A percentile compares a stretch with the other conserved stretches of the same genome.
Evolutionary conservation across 2,113 vertebrate genomes (phyloP).

Genomic region (Halichoeres trimaculatus): DNA sequence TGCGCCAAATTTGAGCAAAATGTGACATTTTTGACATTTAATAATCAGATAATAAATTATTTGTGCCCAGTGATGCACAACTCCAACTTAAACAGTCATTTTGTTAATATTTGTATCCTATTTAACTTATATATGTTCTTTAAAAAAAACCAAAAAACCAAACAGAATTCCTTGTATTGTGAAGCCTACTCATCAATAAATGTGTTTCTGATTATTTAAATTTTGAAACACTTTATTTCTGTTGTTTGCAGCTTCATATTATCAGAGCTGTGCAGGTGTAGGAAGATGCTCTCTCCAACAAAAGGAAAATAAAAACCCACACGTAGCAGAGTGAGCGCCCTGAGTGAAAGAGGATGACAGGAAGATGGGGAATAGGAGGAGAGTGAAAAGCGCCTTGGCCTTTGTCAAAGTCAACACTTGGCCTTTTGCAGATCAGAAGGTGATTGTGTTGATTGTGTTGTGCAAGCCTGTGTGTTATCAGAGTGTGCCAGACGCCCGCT

Average conservation of each 20-base stretch:
- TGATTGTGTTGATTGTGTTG: constrained; percentile 58
- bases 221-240: too few relatives aligned
- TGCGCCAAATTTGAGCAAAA: too few relatives aligned
- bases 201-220: too few relatives aligned
- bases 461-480: constrained; percentile 57
- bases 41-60: too few relatives aligned
- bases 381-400: constrained; percentile 67
- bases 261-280: neutral
- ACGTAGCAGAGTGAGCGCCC: constrained; percentile 9
- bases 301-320: neutral
- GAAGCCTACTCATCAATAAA: too few relatives aligned
- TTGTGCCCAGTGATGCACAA: too few relatives aligned
- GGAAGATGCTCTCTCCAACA: neutral
- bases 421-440: constrained; percentile 73
- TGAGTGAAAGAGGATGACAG: constrained; percentile 24
- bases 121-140: too few relatives aligned
- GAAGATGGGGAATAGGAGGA: constrained; percentile 28
- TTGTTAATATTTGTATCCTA: too few relatives aligned
- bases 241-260: neutral
- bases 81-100: too few relatives aligned
- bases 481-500: constrained; percentile 37
- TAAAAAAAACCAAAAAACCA: too few relatives aligned
- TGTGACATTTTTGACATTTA: too few relatives aligned
- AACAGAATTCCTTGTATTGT: too few relatives aligned
- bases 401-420: constrained; percentile 82